Conservation (phyloP, 2,797 vertebrate species). For the Rhodeus uyekii region DNA sequence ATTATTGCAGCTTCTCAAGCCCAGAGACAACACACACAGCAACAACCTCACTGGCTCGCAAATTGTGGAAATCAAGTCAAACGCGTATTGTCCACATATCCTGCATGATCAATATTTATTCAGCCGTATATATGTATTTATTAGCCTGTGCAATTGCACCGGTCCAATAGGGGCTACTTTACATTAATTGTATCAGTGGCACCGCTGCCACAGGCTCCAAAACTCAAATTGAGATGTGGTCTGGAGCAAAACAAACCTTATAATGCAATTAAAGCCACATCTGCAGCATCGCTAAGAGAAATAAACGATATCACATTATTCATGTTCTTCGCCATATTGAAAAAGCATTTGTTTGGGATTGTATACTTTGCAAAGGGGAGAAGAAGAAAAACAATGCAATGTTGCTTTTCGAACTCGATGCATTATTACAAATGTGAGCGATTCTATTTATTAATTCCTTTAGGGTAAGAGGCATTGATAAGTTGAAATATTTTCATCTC, state of each 20-base stretch:
- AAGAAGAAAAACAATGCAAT: slow-evolving; percentile 22
- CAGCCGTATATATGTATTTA: slow-evolving; percentile 67
- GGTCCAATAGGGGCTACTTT: slow-evolving; percentile 62
- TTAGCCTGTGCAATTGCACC: slow-evolving; percentile 66
- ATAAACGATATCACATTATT: slow-evolving; percentile 65
- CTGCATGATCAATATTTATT: slow-evolving; percentile 69
- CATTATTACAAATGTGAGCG: slow-evolving; percentile 39
- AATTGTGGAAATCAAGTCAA: slow-evolving; percentile 64
- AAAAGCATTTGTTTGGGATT: slow-evolving; percentile 67
- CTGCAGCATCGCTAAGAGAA: slow-evolving; percentile 59
- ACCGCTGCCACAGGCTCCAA: slow-evolving; percentile 63
- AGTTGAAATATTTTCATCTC: slow-evolving; percentile 46
- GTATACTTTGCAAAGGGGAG: slow-evolving; percentile 53
- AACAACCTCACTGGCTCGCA: slow-evolving; percentile 38
- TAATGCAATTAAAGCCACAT: slow-evolving; percentile 65
- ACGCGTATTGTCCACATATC: slow-evolving; percentile 61
- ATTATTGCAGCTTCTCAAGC: slow-evolving; percentile 29
- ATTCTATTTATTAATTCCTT: slow-evolving; percentile 49
- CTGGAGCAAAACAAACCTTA: slow-evolving; percentile 64
- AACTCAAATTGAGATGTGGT: slow-evolving; percentile 67
- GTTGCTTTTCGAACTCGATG: slow-evolving; percentile 52
- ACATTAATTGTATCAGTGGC: slow-evolving; percentile 68
- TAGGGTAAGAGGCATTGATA: slow-evolving; percentile 43
- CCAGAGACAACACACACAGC: not conserved
- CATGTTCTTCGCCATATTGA: slow-evolving; percentile 65